A percentile compares a stretch with the other conserved stretches of the same genome.
Evolutionary conservation across 2,888 invertebrate genomes (phyloP).

Genomic region (Pterobdella sp.): DNA sequence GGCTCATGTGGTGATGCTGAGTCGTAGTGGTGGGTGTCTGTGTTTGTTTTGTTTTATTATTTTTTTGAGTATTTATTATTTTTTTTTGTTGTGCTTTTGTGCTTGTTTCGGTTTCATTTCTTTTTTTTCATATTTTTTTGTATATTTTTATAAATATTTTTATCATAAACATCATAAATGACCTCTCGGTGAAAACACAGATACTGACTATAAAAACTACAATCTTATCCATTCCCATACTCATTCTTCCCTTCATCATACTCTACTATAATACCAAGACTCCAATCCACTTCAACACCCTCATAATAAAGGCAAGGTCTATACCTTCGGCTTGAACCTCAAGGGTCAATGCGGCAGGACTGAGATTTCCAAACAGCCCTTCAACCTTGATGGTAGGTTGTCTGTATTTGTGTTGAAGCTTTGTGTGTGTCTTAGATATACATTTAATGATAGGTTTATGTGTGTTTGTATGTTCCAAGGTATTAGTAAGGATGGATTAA

Average conservation of each 20-base stretch:
- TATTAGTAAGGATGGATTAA: too few relatives aligned
- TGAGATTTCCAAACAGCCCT: conserved; percentile 41
- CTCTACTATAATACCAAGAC: neutral
- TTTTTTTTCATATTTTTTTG: too few relatives aligned
- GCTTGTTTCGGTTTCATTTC: too few relatives aligned
- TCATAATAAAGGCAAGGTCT: conserved; percentile 70
- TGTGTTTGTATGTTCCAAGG: too few relatives aligned
- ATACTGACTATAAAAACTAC: neutral
- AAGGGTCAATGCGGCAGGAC: conserved; percentile 93
- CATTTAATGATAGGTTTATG: too few relatives aligned
- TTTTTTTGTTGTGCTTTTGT: too few relatives aligned
- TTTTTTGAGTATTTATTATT: too few relatives aligned
- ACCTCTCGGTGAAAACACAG: conserved; percentile 42
- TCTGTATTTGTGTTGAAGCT: too few relatives aligned
- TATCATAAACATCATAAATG: neutral
- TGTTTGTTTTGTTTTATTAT: too few relatives aligned
- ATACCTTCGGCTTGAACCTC: conserved; percentile 92
- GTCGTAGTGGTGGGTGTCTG: conserved; percentile 48
- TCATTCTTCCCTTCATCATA: neutral
- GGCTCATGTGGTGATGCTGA: conserved; percentile 84
- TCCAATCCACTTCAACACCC: neutral
- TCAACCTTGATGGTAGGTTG: conserved; percentile 1
- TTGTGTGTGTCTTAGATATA: too few relatives aligned
- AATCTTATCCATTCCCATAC: neutral
- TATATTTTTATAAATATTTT: neutral